These are phyloP conservation scores for Lasioglossum baleicum DNA, from an alignment of 1,140 invertebrate species.

Conservation along the genomic window DNA sequence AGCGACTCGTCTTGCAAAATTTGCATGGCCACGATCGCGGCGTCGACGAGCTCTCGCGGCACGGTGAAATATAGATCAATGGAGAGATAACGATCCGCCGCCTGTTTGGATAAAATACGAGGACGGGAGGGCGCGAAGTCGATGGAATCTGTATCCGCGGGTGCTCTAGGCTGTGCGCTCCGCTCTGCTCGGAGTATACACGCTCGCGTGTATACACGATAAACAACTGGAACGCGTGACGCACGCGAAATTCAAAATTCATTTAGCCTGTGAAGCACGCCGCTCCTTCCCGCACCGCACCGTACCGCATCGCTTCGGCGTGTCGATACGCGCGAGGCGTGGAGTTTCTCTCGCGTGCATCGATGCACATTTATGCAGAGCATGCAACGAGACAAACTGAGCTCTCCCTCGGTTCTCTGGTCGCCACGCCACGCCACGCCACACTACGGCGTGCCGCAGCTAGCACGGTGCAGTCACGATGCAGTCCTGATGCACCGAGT, in stretches of 20 bases:
- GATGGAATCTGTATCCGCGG: slow-evolving; percentile 23
- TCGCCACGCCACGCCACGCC: too few species aligned
- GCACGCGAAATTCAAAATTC: slow-evolving; percentile 52
- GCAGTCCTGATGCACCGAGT: neutral
- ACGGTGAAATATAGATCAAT: slow-evolving; percentile 7
- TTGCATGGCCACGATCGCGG: neutral
- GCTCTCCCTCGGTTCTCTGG: neutral
- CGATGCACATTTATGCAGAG: slow-evolving; percentile 53
- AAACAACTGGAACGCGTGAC: slow-evolving; percentile 47
- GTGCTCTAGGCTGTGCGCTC: too few species aligned
- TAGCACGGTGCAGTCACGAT: neutral
- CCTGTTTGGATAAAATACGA: slow-evolving; percentile 49
- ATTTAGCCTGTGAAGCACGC: slow-evolving; percentile 33
- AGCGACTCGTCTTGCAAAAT: neutral
- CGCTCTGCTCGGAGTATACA: too few species aligned
- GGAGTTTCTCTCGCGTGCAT: slow-evolving; percentile 51
- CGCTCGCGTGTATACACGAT: slow-evolving; percentile 17
- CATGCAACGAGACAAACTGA: slow-evolving; percentile 41
- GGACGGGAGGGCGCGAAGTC: slow-evolving; percentile 19
- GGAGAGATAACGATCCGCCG: slow-evolving; percentile 7
- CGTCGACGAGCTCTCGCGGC: neutral
- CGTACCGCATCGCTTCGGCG: neutral
- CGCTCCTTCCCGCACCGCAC: too few species aligned
- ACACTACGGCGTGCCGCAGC: neutral
- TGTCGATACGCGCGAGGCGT: slow-evolving; percentile 40